phyloP scores from a whole-genome alignment of 2,113 vertebrate genomes.

The Terrapene triunguis region DNA sequence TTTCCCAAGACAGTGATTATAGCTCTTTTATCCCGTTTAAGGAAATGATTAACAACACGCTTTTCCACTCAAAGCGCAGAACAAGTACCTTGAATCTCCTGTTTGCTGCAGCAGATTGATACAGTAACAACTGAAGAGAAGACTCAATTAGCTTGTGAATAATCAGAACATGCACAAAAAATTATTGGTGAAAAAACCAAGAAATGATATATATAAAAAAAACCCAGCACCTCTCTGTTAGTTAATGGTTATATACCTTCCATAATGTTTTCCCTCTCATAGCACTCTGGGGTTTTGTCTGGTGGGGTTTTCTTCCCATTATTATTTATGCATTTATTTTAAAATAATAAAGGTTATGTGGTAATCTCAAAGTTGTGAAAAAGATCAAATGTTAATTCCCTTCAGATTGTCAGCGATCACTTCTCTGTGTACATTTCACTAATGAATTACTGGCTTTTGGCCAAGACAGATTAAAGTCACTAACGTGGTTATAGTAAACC shows the following conservation, averaged over 20 bases:
- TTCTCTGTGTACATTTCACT: rapidly evolving
- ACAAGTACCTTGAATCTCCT: background rate
- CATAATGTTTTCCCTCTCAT: background rate
- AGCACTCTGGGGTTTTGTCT: background rate
- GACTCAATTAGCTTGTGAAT: background rate
- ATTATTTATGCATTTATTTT: background rate
- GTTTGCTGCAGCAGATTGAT: no score
- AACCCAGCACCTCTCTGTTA: background rate
- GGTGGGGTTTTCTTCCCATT: background rate
- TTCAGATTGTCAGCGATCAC: background rate
- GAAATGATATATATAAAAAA: background rate
- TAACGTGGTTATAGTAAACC: background rate
- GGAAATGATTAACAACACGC: background rate
- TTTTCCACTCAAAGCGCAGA: background rate
- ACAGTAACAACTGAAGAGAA: background rate
- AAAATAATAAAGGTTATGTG: background rate
- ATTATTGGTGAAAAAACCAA: background rate
- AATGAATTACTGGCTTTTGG: constrained; percentile 6
- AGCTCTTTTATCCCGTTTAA: background rate
- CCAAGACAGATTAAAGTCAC: background rate
- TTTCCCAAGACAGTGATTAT: background rate
- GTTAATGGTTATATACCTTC: rapidly evolving
- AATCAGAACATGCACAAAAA: background rate
- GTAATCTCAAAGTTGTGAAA: background rate
- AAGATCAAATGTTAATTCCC: background rate